phyloP scores from a whole-genome alignment of 2,797 vertebrate genomes.

The Atherinosoma microstoma region DNA sequence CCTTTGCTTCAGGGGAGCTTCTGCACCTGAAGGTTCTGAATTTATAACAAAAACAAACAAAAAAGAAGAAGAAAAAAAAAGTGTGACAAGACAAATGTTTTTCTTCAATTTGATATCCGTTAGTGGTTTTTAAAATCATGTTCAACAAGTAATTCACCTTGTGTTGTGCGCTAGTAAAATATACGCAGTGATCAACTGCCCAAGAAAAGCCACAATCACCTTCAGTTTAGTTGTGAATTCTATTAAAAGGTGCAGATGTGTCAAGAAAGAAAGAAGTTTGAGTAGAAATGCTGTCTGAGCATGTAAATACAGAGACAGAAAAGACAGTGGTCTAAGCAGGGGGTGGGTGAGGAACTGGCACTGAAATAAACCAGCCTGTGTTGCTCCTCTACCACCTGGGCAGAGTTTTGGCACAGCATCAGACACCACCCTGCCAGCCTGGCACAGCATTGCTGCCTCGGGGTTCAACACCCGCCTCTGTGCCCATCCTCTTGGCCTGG shows the following conservation, averaged over 20 bases:
- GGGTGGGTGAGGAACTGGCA: slow-evolving; percentile 72
- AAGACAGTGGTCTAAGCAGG: slow-evolving; percentile 61
- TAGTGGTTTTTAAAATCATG: slow-evolving; percentile 17
- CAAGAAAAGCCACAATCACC: slow-evolving; percentile 21
- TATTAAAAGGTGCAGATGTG: slow-evolving; percentile 16
- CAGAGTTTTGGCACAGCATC: slow-evolving; percentile 82
- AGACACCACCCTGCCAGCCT: slow-evolving; percentile 81
- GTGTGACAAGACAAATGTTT: slow-evolving; percentile 9
- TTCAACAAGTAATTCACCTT: background rate
- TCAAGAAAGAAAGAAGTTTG: slow-evolving; percentile 19
- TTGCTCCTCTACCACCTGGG: slow-evolving; percentile 84
- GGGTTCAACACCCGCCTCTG: slow-evolving; percentile 74
- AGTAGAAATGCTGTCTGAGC: slow-evolving; percentile 33
- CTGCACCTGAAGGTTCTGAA: slow-evolving; percentile 30
- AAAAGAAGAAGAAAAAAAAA: background rate
- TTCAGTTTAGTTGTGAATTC: slow-evolving; percentile 9
- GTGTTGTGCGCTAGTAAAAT: slow-evolving; percentile 9
- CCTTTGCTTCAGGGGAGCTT: slow-evolving; percentile 54
- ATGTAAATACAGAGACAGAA: slow-evolving; percentile 50
- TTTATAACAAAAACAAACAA: slow-evolving; percentile 17
- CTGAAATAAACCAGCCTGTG: slow-evolving; percentile 83
- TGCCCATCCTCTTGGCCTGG: slow-evolving; percentile 57
- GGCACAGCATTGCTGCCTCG: slow-evolving; percentile 70
- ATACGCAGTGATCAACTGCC: background rate
- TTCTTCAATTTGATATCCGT: slow-evolving; percentile 33